Conservation (phyloP, 2,888 invertebrate genomes). For the Dichetophora obliterata region DNA sequence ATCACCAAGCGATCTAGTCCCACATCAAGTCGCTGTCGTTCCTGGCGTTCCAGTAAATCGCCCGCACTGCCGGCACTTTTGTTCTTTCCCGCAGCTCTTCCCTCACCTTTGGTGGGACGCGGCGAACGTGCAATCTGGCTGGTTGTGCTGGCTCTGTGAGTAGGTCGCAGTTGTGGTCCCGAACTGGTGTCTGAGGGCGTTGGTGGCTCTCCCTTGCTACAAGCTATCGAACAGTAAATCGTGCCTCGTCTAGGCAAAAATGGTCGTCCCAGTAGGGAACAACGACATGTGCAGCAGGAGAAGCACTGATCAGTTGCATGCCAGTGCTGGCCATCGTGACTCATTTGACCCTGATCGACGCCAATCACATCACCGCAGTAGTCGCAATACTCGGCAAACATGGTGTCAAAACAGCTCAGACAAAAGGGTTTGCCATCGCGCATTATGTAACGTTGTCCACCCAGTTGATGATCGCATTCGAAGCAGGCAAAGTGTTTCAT, state of each 20-base stretch:
- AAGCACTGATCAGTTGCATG: constrained; percentile 96
- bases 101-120: constrained; percentile 63
- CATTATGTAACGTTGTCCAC: constrained; percentile 99
- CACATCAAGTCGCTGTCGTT: constrained; percentile 57
- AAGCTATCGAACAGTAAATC: constrained; percentile 95
- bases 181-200: constrained; percentile 85
- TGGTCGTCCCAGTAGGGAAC: constrained; percentile 83
- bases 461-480: constrained; percentile 93
- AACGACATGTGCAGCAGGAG: constrained; percentile 89
- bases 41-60: constrained; percentile 61
- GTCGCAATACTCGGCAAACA: constrained; percentile 97
- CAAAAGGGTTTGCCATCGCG: constrained; percentile 95
- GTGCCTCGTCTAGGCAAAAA: constrained; percentile 92
- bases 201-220: constrained; percentile 91
- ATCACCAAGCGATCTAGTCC: constrained; percentile 62
- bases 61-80: constrained; percentile 61
- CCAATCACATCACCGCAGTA: constrained; percentile 96
- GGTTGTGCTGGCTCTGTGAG: constrained; percentile 70
- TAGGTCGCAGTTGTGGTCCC: constrained; percentile 75
- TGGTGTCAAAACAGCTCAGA: constrained; percentile 92
- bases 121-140: constrained; percentile 71
- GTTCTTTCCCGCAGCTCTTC: constrained; percentile 6
- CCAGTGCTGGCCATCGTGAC: constrained; percentile 98
- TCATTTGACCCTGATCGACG: constrained; percentile 98
- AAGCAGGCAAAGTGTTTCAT: constrained; percentile 98